Conservation (phyloP, 2,888 invertebrate genomes). For the Panzeria rudis region DNA sequence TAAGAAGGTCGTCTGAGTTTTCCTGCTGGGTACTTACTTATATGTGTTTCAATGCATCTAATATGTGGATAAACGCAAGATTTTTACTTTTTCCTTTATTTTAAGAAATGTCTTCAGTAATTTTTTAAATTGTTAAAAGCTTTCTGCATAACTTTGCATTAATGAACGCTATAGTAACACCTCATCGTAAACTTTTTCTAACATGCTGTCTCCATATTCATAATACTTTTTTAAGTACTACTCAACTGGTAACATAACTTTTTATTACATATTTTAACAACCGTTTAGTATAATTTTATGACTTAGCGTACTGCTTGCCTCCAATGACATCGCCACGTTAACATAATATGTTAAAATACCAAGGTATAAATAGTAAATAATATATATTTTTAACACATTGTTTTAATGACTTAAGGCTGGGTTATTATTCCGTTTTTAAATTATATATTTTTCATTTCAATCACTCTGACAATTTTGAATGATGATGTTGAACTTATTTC, state of each 20-base stretch:
- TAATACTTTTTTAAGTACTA: neutral
- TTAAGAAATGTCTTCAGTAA: too few species aligned
- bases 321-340: neutral
- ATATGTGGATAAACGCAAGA: neutral
- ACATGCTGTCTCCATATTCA: neutral
- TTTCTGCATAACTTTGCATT: neutral
- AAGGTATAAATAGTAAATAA: neutral
- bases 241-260: neutral
- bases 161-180: neutral
- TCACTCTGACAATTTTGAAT: too few species aligned
- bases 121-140: too few species aligned
- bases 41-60: too few species aligned
- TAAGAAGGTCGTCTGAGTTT: too few species aligned
- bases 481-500: too few species aligned
- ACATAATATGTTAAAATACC: neutral
- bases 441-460: too few species aligned
- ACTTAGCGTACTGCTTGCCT: neutral
- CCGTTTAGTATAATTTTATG: neutral
- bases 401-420: too few species aligned
- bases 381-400: neutral
- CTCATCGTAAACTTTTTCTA: neutral
- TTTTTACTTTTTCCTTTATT: neutral
- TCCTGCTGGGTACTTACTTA: too few species aligned
- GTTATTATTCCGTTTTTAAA: too few species aligned
- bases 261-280: neutral